Evolutionary conservation across 2,113 vertebrate species (phyloP), one percentile per base, ranked within the genome.

Genomic region (Parus major): DNA sequence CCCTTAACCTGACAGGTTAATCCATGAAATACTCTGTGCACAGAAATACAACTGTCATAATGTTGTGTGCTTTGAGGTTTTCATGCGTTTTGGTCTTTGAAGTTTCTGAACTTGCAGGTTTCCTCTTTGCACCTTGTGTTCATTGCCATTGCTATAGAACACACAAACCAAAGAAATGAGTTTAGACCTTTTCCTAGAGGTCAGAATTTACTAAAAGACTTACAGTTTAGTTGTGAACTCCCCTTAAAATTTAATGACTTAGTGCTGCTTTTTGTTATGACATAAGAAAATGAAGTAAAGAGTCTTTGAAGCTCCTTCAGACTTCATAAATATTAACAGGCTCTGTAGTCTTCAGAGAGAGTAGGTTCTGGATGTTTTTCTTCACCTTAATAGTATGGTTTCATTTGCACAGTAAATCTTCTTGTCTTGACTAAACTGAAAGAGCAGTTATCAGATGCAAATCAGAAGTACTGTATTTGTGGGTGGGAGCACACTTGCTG

Each of bases 271-370:
- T 81, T 86, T 88, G 33, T 84, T 86, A 23, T 64, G 76, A 66
- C 86, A 92, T 50, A 78, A 64, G 55, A 59, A 88, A 95, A 86
- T 65, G 85, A 94, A 92, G 39, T 63, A 75, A 69, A n/a, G 41
- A 83, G 35, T 56, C 82, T 97, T 97, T 95, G 96, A 95, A 96
- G 94, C 52, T n/a, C 55, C 59, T 96, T 96, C 88, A 92, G 86
- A 18, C 47, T 94, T 96, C 72, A 92, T 97, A 81, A 94, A 95
- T 96, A 95, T 93, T 97, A 88, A 94, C 72, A 88, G 14, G 28
- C 78, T 90, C 64, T 92, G 80, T 82, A 88, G 75, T 88, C 80
- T 90, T 93, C 47, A 81, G 86, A 80, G 75, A 53, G 63, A 64
- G 64, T 68, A 57, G 70, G 27, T 85, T 89, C 90, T 95, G 61